A percentile compares a stretch with the other conserved stretches of the same genome.
Conservation (phyloP, 1,140 invertebrate genomes). For the Drosophila tani region DNA sequence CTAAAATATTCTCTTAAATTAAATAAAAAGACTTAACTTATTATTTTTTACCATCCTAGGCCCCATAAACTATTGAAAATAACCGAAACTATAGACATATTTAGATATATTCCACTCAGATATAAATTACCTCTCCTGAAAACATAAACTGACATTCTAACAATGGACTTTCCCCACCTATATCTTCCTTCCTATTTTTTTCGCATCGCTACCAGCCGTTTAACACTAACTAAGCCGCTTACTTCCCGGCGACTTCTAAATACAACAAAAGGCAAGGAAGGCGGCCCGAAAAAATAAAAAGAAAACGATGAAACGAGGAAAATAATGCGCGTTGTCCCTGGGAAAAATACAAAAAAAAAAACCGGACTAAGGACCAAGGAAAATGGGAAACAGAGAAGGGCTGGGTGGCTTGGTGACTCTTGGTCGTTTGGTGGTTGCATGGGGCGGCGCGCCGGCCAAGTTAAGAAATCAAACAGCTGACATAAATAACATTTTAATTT, state of each 20-base stretch:
- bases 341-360: constrained; percentile 9
- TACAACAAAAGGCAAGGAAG: constrained; percentile 47
- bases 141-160: background rate
- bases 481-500: constrained; percentile 84
- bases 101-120: background rate
- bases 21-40: too few relatives aligned
- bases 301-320: constrained; percentile 49
- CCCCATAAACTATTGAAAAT: too few relatives aligned
- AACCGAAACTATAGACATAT: background rate
- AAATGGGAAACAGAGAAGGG: background rate
- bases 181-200: background rate
- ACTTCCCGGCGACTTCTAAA: constrained; percentile 70
- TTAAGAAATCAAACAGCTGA: constrained; percentile 84
- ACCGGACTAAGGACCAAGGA: background rate
- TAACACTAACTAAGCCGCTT: constrained; percentile 81
- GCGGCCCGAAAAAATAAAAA: constrained; percentile 24
- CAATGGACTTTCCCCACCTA: background rate
- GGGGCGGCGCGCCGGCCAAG: constrained; percentile 43
- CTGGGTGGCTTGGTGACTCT: background rate
- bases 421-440: constrained; percentile 12
- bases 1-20: too few relatives aligned
- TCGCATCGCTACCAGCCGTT: constrained; percentile 67
- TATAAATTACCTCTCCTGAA: background rate
- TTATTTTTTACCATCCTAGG: too few relatives aligned
- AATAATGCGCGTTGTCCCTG: constrained; percentile 56